These are phyloP conservation scores for Papilio polyxenes DNA, from an alignment of 1,140 invertebrate genomes.

Conservation along the genomic window DNA sequence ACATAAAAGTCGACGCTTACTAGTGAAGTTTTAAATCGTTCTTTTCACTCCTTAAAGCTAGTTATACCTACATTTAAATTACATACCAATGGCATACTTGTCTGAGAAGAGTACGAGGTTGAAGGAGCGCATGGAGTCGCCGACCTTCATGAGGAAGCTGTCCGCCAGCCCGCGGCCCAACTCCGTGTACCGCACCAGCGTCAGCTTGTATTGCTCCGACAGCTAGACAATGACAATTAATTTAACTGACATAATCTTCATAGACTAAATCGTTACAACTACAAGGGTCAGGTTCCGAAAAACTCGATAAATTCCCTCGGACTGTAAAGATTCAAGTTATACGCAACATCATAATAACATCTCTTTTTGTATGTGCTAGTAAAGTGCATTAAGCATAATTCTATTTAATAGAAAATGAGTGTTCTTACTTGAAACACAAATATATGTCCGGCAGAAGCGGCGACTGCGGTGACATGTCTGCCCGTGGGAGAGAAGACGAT, in stretches of 20 bases:
- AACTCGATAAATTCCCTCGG: too few relatives aligned
- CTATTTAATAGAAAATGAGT: neutral
- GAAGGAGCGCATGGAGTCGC: constrained; percentile 63
- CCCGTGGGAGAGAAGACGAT: constrained; percentile 68
- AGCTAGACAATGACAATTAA: constrained; percentile 43
- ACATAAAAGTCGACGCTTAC: neutral
- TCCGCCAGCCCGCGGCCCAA: constrained; percentile 70
- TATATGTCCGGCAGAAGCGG: constrained; percentile 73
- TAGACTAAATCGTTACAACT: too few relatives aligned
- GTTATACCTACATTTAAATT: neutral
- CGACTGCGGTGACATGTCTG: constrained; percentile 63
- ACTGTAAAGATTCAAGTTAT: too few relatives aligned
- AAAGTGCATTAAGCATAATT: too few relatives aligned
- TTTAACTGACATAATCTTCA: too few relatives aligned
- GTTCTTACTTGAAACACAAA: constrained; percentile 69
- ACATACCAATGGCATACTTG: constrained; percentile 70
- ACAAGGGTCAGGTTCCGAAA: too few relatives aligned
- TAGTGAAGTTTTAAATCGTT: neutral
- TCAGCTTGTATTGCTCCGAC: constrained; percentile 57
- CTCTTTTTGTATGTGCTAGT: too few relatives aligned
- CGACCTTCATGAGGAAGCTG: constrained; percentile 68
- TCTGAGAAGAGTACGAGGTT: constrained; percentile 72
- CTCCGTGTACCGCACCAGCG: constrained; percentile 65
- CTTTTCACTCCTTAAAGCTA: neutral
- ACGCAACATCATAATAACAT: too few relatives aligned